Evolutionary conservation across 1,140 invertebrate species (phyloP), one percentile per base, ranked within the genome.

Genomic region (Oedothorax gibbosus): DNA sequence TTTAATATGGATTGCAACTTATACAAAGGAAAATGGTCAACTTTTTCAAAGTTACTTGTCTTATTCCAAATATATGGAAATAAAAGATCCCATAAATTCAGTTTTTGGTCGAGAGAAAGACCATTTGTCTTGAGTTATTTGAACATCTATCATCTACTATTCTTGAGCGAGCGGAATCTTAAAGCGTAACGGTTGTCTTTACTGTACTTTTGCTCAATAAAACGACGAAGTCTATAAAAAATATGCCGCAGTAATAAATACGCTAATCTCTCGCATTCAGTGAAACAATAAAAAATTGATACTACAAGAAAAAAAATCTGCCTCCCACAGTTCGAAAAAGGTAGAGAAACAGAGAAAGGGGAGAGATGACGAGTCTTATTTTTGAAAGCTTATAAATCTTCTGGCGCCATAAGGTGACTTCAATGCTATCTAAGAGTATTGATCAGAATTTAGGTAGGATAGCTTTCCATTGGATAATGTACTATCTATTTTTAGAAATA

Each of bases 91-190:
- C 81, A 84, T 84, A 84, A 65, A 84, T 84, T 72, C 60, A 75
- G 71, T 84, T 84, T 75, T 84, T 51, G 72, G 81, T 76, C 71
- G 81, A 84, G 60, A 60, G 20, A 64, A 66, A 49, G 71, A 57
- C 81, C 81, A 84, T 84, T 84, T 84, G 71, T 84, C 81, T 84
- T 84, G 81, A 84, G 81, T 84, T 84, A 84, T 84, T 84, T 51
- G 81, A 76, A 75, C 71, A 84, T 84, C 76, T 66, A 84, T 84
- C 81, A 84, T 84, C 76, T 35, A 35, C 35, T 35, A 5, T 35
- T 35, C 35, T 54, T 53, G 60, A 54, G 62, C 81, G 71, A 76
- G 76, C 60, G 60, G 76, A 76, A 84, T 84, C 81, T 51, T 35
- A 57, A 76, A 64, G 81, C 20, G 81, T 51, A 84, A 84, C 72